phyloP scores from a whole-genome alignment of 1,140 invertebrate species.

The Rhizoglyphus robini region DNA sequence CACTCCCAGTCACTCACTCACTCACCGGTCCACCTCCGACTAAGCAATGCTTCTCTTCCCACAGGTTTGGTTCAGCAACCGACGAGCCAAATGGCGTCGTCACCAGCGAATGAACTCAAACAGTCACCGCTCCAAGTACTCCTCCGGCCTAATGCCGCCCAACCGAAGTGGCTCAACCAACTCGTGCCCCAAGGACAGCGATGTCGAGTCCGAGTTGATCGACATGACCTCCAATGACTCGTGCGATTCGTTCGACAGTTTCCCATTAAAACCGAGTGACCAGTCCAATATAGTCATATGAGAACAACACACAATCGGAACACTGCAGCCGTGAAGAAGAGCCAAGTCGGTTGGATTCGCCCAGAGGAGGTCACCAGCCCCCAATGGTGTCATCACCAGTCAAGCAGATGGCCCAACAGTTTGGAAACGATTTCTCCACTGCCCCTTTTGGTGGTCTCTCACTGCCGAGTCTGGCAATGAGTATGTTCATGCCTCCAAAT shows the following conservation, averaged over 20 bases:
- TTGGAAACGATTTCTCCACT: not conserved
- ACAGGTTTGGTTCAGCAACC: slow-evolving; percentile 96
- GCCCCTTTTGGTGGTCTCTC: not conserved
- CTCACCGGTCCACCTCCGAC: not conserved
- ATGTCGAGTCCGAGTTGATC: not conserved
- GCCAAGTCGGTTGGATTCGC: not conserved
- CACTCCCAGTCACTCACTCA: not conserved
- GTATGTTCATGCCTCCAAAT: not conserved
- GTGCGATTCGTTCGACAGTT: slow-evolving; percentile 8
- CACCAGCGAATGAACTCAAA: slow-evolving; percentile 64
- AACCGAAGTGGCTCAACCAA: not conserved
- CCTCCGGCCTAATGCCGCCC: not conserved
- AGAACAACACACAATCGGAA: not conserved
- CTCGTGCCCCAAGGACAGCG: not conserved
- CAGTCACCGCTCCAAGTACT: slow-evolving; percentile 1
- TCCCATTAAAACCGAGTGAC: not conserved
- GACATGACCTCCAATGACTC: slow-evolving; percentile 14
- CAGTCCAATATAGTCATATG: not conserved
- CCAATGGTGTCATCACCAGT: slow-evolving; percentile 1
- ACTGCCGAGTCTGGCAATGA: not conserved
- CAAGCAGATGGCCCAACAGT: slow-evolving; percentile 9
- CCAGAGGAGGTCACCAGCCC: not conserved
- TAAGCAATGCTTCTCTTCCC: not conserved
- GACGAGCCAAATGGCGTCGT: slow-evolving; percentile 90
- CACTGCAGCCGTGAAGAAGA: not conserved